Percentiles rank a stretch among this genome's conserved stretches.
These are phyloP conservation scores for Yponomeuta evonymella DNA, from an alignment of 2,888 invertebrate species.

Conservation along the genomic window DNA sequence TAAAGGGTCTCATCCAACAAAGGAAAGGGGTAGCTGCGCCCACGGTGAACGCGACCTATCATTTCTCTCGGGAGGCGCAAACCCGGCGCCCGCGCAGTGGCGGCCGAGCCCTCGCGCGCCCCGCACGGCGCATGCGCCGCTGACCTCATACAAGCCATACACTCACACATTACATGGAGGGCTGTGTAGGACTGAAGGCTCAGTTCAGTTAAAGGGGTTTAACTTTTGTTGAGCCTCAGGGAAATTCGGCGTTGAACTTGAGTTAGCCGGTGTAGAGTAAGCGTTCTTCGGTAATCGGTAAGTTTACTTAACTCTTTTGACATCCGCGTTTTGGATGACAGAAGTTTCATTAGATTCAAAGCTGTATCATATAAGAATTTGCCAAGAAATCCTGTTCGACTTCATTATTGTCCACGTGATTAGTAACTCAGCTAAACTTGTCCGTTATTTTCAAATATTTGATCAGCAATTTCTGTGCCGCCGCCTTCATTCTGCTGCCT, in stretches of 20 bases:
- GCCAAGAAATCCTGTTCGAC: neutral
- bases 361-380: neutral
- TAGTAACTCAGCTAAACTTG: neutral
- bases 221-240: neutral
- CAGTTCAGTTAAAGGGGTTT: neutral
- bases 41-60: conserved; percentile 60
- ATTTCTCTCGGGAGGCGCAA: conserved; percentile 43
- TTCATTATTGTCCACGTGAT: neutral
- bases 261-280: neutral
- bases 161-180: conserved; percentile 4
- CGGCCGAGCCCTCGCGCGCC: conserved; percentile 55
- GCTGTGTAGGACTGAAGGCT: neutral
- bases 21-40: conserved; percentile 65
- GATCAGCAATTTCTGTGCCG: neutral
- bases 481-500: neutral
- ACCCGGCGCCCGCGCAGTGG: conserved; percentile 48
- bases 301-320: neutral
- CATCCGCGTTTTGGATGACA: no score
- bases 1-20: conserved; percentile 28
- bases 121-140: conserved; percentile 46
- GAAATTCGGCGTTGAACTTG: neutral
- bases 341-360: no score
- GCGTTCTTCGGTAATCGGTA: neutral
- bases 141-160: neutral
- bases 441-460: neutral